phyloP scores from a whole-genome alignment of 2,113 vertebrate genomes.

The Siphamia tubifer region DNA sequence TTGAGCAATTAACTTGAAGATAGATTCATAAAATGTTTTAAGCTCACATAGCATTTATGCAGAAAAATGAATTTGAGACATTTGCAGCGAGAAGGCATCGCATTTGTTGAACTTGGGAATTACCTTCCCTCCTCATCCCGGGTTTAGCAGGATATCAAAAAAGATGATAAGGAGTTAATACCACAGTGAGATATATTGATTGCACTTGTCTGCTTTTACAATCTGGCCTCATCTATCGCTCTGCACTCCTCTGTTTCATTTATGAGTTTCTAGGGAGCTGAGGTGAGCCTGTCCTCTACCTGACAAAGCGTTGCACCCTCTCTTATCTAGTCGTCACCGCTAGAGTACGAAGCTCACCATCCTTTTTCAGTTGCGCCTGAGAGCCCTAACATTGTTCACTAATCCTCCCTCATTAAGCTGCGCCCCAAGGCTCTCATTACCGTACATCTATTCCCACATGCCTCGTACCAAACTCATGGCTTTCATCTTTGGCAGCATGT shows the following conservation, averaged over 20 bases:
- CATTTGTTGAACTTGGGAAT: background rate
- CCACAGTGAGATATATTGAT: slow-evolving; percentile 50
- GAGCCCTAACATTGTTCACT: slow-evolving; percentile 56
- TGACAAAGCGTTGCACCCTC: slow-evolving; percentile 33
- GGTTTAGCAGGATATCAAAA: slow-evolving; percentile 32
- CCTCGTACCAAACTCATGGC: slow-evolving; percentile 46
- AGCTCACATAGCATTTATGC: background rate
- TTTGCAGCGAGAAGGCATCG: background rate
- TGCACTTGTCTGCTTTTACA: slow-evolving; percentile 47
- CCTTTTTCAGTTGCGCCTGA: slow-evolving; percentile 11
- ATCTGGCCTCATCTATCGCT: slow-evolving; percentile 39
- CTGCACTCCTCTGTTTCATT: slow-evolving; percentile 1
- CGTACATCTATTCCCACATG: slow-evolving; percentile 57
- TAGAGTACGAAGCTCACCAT: background rate
- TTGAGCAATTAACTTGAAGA: slow-evolving; percentile 25
- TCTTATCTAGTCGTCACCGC: slow-evolving; percentile 14
- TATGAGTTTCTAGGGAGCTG: slow-evolving; percentile 9
- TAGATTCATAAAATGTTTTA: background rate
- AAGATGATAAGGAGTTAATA: slow-evolving; percentile 37
- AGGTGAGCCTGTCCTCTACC: slow-evolving; percentile 57
- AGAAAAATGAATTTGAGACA: background rate
- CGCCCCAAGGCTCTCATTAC: slow-evolving; percentile 55
- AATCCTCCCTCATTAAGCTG: slow-evolving; percentile 69
- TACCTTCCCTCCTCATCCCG: background rate
- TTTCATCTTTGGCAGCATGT: slow-evolving; percentile 56